These are phyloP conservation scores for Netelia fuscicornis DNA, from an alignment of 2,888 invertebrate genomes.

Conservation along the genomic window DNA sequence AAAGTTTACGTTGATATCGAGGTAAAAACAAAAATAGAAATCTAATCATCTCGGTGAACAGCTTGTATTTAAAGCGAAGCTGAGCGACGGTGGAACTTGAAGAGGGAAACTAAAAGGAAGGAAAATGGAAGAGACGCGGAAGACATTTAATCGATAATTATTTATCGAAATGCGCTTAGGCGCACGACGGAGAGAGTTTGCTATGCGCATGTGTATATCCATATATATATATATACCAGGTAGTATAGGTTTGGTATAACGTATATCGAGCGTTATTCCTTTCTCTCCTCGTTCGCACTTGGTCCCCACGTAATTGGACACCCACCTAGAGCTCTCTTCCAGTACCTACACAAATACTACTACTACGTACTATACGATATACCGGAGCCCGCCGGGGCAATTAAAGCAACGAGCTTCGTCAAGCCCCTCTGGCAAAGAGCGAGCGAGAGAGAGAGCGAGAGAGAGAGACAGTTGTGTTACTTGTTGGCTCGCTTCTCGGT, in stretches of 20 bases:
- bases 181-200: constrained; percentile 45
- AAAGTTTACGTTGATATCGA: neutral
- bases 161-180: constrained; percentile 67
- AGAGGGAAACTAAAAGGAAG: constrained; percentile 49
- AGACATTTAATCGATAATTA: constrained; percentile 65
- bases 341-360: constrained; percentile 54
- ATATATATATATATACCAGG: constrained; percentile 14
- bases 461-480: constrained; percentile 32
- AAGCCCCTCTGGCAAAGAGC: constrained; percentile 63
- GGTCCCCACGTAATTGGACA: constrained; percentile 67
- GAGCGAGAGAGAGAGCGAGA: constrained; percentile 23
- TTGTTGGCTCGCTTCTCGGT: constrained; percentile 29
- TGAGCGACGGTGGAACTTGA: constrained; percentile 7
- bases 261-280: constrained; percentile 59
- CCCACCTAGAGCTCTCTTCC: constrained; percentile 63
- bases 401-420: constrained; percentile 68
- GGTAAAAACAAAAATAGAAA: constrained; percentile 19
- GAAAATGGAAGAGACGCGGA: constrained; percentile 50
- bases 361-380: constrained; percentile 44
- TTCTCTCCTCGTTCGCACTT: constrained; percentile 67
- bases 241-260: constrained; percentile 3
- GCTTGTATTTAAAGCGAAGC: constrained; percentile 29
- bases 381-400: constrained; percentile 62
- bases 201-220: neutral
- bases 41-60: constrained; percentile 41